Evolutionary conservation across 2,888 invertebrate species (phyloP).

Genomic region (Lochmaea capreae): DNA sequence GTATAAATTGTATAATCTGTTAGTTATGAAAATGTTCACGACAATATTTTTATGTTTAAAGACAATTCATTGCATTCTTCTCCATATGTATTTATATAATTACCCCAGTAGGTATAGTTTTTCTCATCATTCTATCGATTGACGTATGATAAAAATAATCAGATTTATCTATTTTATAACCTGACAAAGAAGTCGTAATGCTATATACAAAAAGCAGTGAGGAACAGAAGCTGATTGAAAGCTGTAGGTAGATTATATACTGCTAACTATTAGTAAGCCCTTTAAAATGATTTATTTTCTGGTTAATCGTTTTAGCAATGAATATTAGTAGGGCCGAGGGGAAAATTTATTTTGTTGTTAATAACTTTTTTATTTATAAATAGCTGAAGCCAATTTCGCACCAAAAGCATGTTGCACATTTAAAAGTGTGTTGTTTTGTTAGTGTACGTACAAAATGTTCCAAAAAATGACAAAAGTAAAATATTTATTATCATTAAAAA

Average conservation of each 20-base stretch:
- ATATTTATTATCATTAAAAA: background rate
- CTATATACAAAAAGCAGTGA: constrained; percentile 45
- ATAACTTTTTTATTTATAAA: constrained; percentile 24
- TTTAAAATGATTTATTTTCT: constrained; percentile 54
- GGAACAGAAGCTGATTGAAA: constrained; percentile 28
- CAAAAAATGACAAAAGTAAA: constrained; percentile 42
- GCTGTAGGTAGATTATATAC: constrained; percentile 18
- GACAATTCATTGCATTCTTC: too few relatives aligned
- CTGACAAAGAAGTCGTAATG: constrained; percentile 26
- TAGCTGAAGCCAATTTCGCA: constrained; percentile 55
- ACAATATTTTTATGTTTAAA: too few relatives aligned
- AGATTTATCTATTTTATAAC: constrained; percentile 26
- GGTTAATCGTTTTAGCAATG: constrained; percentile 28
- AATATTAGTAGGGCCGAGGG: constrained; percentile 27
- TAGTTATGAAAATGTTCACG: too few relatives aligned
- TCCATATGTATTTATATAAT: too few relatives aligned
- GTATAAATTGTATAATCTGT: too few relatives aligned
- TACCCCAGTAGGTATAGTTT: too few relatives aligned
- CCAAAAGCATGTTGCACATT: constrained; percentile 59
- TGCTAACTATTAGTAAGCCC: constrained; percentile 40
- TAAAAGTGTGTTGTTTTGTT: constrained; percentile 47
- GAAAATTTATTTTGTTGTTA: constrained; percentile 20
- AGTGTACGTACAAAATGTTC: constrained; percentile 39
- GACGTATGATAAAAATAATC: too few relatives aligned
- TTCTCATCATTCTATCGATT: too few relatives aligned